Conservation (phyloP, 2,888 invertebrate species). For the Laspeyria flexula region DNA sequence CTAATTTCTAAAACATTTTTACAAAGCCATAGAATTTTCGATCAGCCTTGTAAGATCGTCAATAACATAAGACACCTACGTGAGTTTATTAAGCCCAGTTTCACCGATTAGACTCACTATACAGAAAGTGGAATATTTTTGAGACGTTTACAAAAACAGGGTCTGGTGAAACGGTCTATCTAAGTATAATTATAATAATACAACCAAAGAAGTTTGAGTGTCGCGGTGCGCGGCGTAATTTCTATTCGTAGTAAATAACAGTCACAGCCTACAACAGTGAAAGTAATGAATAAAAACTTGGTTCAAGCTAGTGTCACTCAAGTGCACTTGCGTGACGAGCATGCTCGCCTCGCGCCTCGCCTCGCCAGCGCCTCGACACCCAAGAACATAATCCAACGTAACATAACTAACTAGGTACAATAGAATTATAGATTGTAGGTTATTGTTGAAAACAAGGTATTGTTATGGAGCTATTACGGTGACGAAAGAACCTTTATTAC, state of each 20-base stretch:
- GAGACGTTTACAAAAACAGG: neutral
- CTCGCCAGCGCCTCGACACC: slow-evolving; percentile 25
- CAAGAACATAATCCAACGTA: slow-evolving; percentile 34
- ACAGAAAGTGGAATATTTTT: neutral
- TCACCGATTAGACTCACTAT: neutral
- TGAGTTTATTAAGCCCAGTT: slow-evolving; percentile 1
- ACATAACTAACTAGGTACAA: too few relatives aligned
- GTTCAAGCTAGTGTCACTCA: slow-evolving; percentile 46
- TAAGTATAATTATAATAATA: slow-evolving; percentile 29
- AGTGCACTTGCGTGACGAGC: slow-evolving; percentile 23
- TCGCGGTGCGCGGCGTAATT: slow-evolving; percentile 53
- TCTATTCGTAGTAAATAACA: slow-evolving; percentile 57
- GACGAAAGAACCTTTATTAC: slow-evolving; percentile 27
- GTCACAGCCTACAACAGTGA: slow-evolving; percentile 52
- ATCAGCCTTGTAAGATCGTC: slow-evolving; percentile 6
- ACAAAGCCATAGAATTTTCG: slow-evolving; percentile 5
- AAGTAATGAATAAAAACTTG: slow-evolving; percentile 60
- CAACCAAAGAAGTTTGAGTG: slow-evolving; percentile 58
- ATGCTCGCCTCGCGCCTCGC: neutral
- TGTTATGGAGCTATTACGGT: slow-evolving; percentile 33
- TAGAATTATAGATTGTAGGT: slow-evolving; percentile 6
- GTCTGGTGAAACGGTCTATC: slow-evolving; percentile 10
- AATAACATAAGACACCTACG: neutral
- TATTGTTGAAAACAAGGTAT: slow-evolving; percentile 32
- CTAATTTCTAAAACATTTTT: too few relatives aligned